Base-by-base conservation (phyloP, 53 echinoderm and acorn worm genomes). In the Pentamera pediparva region DNA sequence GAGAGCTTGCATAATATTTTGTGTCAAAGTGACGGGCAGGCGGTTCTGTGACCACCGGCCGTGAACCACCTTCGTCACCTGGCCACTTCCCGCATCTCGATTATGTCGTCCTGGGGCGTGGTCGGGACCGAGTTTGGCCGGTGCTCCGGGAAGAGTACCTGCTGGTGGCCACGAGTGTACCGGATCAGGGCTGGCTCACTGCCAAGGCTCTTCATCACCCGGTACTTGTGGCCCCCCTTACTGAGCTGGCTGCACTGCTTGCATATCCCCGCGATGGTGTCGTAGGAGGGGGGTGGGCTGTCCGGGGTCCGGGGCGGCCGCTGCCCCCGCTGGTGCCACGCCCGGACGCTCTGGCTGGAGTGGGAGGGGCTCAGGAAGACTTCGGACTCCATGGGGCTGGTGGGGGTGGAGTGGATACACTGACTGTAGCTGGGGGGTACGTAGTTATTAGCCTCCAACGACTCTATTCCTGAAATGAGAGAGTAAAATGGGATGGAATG, bases 371-470 rank as follows among this genome's bases (percentile, higher is more conserved):
- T 92, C 63, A 82, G 69, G 63, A 84, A 85, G 79, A 86, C 88
- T 39, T 87, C 85, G 30, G 80, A 79, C 4, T 87, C 88, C 32
- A 82, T 62, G 37, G 82, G 87, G 31, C 78, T 85, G 56, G 79
- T 79, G 35, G 88, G 85, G 26, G 85, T 85, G 55, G 84, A 85
- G 56, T 85, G 92, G 47, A 85, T 82, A 38, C 92, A 92, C 61
- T 92, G 92, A 70, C 85, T 82, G 79, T 92, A 92, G 74, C 82
- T 92, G 57, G 92, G 92, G 51, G 92, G 92, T 41, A 92, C 75
- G 82, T 88, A 88, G 65, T 92, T 87, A 51, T 92, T 92, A 26
- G 92, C 88, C 55, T 88, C 88, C 53, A 92, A 61, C 19, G 92
- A 47, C 37, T 84, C 84, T 56, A 82, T 81, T 87, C 61, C 69